These are phyloP conservation scores for Lycocorax pyrrhopterus DNA, from an alignment of 2,113 vertebrate genomes.

Conservation along the genomic window DNA sequence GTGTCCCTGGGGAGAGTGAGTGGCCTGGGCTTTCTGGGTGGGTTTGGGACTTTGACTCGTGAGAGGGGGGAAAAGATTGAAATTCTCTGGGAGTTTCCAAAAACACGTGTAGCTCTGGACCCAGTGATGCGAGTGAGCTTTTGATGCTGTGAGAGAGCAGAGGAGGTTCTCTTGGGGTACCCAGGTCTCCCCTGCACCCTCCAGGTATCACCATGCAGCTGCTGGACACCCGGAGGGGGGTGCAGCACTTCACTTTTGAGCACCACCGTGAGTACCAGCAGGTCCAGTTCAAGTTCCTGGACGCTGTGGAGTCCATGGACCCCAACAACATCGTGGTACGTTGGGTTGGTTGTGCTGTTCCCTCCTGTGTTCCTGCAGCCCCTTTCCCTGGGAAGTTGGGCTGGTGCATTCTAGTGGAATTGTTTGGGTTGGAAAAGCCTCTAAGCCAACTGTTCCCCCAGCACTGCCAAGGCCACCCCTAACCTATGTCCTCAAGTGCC, in stretches of 20 bases:
- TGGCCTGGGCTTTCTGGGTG: background rate
- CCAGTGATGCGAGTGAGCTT: background rate
- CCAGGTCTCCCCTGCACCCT: background rate
- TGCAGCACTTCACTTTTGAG: slow-evolving; percentile 88
- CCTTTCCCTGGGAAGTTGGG: background rate
- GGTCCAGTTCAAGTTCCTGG: slow-evolving; percentile 93
- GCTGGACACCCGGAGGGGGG: slow-evolving; percentile 80
- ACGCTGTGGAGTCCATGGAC: slow-evolving; percentile 94
- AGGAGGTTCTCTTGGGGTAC: background rate
- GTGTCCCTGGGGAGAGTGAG: accelerated
- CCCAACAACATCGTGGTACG: slow-evolving; percentile 95
- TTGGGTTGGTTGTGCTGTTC: background rate
- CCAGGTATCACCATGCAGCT: slow-evolving; percentile 90
- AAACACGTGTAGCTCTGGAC: accelerated
- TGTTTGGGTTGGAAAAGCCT: background rate
- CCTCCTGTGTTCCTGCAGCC: background rate
- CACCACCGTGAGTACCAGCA: slow-evolving; percentile 94
- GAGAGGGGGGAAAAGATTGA: background rate
- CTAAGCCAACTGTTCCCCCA: background rate
- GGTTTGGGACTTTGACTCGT: background rate
- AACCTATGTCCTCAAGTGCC: background rate
- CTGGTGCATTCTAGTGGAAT: background rate
- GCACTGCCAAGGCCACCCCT: background rate
- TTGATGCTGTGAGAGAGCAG: background rate
- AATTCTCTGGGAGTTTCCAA: background rate